Conservation (phyloP, 2,113 vertebrate species). For the Guaruba guarouba region DNA sequence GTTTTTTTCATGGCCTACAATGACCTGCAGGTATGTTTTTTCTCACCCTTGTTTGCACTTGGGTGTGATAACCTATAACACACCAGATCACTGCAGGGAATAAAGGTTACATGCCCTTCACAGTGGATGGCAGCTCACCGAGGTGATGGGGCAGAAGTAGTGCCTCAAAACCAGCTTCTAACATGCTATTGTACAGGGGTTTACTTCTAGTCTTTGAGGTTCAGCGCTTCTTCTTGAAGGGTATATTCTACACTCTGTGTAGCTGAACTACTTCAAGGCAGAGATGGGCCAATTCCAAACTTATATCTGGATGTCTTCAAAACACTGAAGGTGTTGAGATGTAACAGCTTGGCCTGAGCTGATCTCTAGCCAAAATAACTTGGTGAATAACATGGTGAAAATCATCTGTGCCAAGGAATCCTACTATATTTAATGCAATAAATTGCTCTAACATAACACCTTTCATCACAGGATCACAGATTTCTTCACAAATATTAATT, state of each 20-base stretch:
- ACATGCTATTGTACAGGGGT: background rate
- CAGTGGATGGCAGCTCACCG: background rate
- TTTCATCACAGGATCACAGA: slow-evolving; percentile 39
- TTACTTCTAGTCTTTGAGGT: background rate
- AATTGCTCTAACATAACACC: slow-evolving; percentile 28
- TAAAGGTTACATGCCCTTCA: background rate
- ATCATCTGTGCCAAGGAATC: slow-evolving; percentile 38
- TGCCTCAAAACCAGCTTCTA: background rate
- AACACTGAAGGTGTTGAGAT: slow-evolving; percentile 38
- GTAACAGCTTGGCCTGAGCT: slow-evolving; percentile 48
- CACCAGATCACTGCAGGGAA: background rate
- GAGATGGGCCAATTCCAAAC: slow-evolving; percentile 11
- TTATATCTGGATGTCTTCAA: background rate
- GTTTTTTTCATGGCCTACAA: background rate
- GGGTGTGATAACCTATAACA: background rate
- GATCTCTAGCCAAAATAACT: slow-evolving; percentile 47
- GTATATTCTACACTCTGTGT: background rate
- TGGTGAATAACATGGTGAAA: slow-evolving; percentile 28
- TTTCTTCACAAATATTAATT: slow-evolving; percentile 51
- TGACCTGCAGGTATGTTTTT: background rate
- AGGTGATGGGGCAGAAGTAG: background rate
- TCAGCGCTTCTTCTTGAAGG: background rate
- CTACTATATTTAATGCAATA: slow-evolving; percentile 34
- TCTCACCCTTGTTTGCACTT: background rate
- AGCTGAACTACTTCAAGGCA: background rate